Percentiles rank a stretch among this genome's conserved stretches.
These are phyloP conservation scores for Chaetorhynchus papuensis DNA, from an alignment of 2,113 vertebrate genomes.

Conservation along the genomic window DNA sequence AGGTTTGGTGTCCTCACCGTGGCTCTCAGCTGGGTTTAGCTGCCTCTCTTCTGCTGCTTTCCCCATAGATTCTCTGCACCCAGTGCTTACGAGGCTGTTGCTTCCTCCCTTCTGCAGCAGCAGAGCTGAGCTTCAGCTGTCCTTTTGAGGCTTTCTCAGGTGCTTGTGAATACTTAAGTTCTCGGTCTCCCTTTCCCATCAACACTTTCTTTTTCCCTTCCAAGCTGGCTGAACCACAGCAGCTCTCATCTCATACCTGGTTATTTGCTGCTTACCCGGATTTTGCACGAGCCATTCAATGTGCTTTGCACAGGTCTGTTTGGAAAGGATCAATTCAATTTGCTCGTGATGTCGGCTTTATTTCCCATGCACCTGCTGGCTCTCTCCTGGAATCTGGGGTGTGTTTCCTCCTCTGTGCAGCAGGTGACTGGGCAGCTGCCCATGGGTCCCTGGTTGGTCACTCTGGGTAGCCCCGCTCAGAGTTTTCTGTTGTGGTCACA, in stretches of 20 bases:
- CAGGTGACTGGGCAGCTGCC: neutral
- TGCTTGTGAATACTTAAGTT: neutral
- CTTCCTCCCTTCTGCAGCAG: neutral
- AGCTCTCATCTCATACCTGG: rapidly evolving
- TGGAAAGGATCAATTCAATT: neutral
- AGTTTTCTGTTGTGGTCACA: neutral
- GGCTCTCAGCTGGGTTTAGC: neutral
- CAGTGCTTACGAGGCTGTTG: neutral
- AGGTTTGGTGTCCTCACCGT: neutral
- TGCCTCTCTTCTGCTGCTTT: neutral
- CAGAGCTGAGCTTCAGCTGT: neutral
- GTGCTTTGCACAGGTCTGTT: neutral
- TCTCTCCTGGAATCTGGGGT: neutral
- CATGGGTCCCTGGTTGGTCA: rapidly evolving
- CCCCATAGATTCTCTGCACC: neutral
- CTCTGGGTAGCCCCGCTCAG: neutral
- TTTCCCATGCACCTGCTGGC: neutral
- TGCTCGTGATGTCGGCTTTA: neutral
- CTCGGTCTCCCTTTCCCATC: neutral
- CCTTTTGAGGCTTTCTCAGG: neutral
- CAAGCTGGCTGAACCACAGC: neutral
- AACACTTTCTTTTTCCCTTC: neutral
- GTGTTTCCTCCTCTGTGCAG: neutral
- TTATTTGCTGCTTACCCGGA: neutral
- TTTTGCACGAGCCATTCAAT: rapidly evolving